Percentiles rank a stretch among this genome's conserved stretches.
These are phyloP conservation scores for Balanococcus diminutus DNA, from an alignment of 2,888 invertebrate species.

Conservation along the genomic window DNA sequence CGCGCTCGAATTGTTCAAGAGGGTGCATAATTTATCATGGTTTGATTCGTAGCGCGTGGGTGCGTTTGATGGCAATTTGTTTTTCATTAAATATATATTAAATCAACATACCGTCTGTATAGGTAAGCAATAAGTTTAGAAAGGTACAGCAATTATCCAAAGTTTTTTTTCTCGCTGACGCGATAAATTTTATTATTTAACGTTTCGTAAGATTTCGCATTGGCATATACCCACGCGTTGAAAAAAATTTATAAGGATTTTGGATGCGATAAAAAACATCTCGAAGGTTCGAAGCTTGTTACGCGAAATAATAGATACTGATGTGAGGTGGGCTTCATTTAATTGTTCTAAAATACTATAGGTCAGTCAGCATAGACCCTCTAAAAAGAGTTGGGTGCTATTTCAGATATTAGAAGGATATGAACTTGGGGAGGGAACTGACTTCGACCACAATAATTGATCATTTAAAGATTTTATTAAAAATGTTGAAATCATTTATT, in stretches of 20 bases:
- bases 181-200: not conserved
- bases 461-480: too few relatives aligned
- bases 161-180: not conserved
- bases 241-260: not conserved
- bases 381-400: too few relatives aligned
- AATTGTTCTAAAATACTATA: too few relatives aligned
- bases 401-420: too few relatives aligned
- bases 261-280: not conserved
- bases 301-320: not conserved
- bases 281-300: not conserved
- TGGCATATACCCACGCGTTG: too few relatives aligned
- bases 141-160: not conserved
- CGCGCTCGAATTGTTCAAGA: not conserved
- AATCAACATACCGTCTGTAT: not conserved
- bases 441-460: too few relatives aligned
- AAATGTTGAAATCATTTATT: too few relatives aligned
- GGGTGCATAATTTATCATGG: constrained; percentile 27
- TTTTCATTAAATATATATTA: constrained; percentile 24
- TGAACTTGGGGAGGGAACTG: too few relatives aligned
- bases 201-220: not conserved
- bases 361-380: too few relatives aligned
- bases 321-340: too few relatives aligned
- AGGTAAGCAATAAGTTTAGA: not conserved
- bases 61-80: constrained; percentile 27
- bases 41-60: not conserved